Evolutionary conservation across 2,888 invertebrate species (phyloP).

Genomic region (Mythimna pallens): DNA sequence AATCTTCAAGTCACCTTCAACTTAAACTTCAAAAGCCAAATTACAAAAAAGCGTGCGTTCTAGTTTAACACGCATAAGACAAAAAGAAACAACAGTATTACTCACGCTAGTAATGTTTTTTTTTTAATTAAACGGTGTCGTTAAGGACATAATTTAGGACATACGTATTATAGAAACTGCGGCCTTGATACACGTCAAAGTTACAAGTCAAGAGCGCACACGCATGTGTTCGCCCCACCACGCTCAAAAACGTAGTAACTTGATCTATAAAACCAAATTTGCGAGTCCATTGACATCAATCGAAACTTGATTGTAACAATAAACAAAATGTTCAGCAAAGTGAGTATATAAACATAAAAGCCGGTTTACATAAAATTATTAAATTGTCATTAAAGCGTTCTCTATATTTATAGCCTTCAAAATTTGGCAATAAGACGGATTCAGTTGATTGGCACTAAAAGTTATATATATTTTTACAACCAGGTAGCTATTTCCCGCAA

Average conservation of each 20-base stretch:
- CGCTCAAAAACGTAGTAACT: conserved; percentile 18
- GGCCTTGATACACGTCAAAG: conserved; percentile 47
- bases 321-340: conserved; percentile 72
- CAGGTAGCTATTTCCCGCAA: too few species aligned
- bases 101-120: conserved; percentile 1
- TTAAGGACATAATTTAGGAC: conserved; percentile 14
- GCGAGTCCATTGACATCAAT: conserved; percentile 65
- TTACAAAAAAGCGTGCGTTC: neutral
- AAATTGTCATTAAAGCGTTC: too few species aligned
- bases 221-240: conserved; percentile 62
- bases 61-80: neutral
- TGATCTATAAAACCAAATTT: conserved; percentile 65
- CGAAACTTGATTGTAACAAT: conserved; percentile 56
- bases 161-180: conserved; percentile 22
- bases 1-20: too few species aligned
- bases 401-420: too few species aligned
- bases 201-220: conserved; percentile 39
- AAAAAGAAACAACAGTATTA: neutral
- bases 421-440: too few species aligned
- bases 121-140: conserved; percentile 16
- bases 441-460: too few species aligned
- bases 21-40: neutral
- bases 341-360: conserved; percentile 49
- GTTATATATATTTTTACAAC: too few species aligned
- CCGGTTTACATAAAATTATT: too few species aligned